A percentile compares a stretch with the other conserved stretches of the same genome.
Evolutionary conservation across 2,888 invertebrate species (phyloP).

Genomic region (Acanthacorydalis orientalis): DNA sequence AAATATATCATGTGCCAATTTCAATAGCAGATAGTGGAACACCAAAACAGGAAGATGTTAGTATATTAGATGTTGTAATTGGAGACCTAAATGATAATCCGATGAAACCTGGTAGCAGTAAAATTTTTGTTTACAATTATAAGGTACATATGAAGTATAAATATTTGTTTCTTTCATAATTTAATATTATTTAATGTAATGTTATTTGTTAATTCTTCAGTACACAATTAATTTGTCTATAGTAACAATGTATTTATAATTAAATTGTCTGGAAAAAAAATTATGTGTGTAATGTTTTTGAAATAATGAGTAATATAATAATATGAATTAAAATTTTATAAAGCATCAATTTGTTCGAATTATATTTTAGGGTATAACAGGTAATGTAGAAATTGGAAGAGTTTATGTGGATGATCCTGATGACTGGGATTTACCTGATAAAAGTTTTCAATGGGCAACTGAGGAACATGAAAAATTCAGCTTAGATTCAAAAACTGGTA

Average conservation of each 20-base stretch:
- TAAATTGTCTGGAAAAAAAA: too few relatives aligned
- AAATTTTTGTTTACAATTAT: conserved; percentile 90
- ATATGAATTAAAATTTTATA: too few relatives aligned
- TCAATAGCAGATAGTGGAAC: conserved; percentile 74
- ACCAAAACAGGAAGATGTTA: conserved; percentile 57
- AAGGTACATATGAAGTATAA: too few relatives aligned
- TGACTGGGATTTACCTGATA: conserved; percentile 93
- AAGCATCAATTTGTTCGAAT: conserved; percentile 3
- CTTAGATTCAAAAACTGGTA: conserved; percentile 59
- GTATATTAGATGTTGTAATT: conserved; percentile 74
- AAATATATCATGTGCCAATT: conserved; percentile 78
- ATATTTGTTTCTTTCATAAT: conserved; percentile 1
- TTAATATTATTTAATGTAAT: not conserved
- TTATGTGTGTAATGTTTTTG: too few relatives aligned
- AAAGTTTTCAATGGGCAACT: conserved; percentile 60
- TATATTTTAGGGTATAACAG: conserved; percentile 45
- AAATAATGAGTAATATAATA: too few relatives aligned
- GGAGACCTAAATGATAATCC: conserved; percentile 89
- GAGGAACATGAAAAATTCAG: conserved; percentile 47
- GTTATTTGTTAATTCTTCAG: not conserved
- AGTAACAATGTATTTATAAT: not conserved
- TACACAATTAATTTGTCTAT: not conserved
- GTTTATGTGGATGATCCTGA: conserved; percentile 90
- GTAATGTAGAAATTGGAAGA: conserved; percentile 71
- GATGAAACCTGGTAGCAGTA: conserved; percentile 74